These are phyloP conservation scores for Rhabdomys pumilio DNA, from an alignment of 2,797 vertebrate species.

Conservation along the genomic window DNA sequence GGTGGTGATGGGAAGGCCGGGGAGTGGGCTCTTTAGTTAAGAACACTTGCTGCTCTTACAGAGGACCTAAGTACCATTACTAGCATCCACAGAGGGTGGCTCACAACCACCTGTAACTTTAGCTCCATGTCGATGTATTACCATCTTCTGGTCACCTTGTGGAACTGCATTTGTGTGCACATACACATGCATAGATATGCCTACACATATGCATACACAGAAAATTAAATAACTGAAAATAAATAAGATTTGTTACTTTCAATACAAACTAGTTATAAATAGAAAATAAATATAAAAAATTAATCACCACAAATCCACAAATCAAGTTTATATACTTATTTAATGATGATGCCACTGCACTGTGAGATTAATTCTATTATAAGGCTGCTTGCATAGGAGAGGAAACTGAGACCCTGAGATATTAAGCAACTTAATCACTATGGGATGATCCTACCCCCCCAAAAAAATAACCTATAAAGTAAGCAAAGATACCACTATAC, in stretches of 20 bases:
- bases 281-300: slow-evolving; percentile 5
- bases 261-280: background rate
- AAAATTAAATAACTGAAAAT: slow-evolving; percentile 3
- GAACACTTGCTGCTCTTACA: background rate
- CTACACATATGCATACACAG: background rate
- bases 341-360: background rate
- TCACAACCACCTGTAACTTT: background rate
- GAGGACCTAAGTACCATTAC: background rate
- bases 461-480: background rate
- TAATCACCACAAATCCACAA: background rate
- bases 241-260: background rate
- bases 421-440: background rate
- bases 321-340: background rate
- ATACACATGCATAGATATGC: background rate
- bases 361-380: background rate
- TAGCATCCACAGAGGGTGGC: background rate
- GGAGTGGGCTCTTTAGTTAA: background rate
- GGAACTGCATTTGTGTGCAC: background rate
- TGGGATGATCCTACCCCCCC: background rate
- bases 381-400: background rate
- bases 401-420: background rate
- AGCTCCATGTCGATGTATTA: background rate
- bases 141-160: background rate
- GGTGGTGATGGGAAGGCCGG: background rate
- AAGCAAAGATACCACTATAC: background rate